Base-by-base conservation (phyloP, 2,888 invertebrate genomes). In the Matsumyia berberina region DNA sequence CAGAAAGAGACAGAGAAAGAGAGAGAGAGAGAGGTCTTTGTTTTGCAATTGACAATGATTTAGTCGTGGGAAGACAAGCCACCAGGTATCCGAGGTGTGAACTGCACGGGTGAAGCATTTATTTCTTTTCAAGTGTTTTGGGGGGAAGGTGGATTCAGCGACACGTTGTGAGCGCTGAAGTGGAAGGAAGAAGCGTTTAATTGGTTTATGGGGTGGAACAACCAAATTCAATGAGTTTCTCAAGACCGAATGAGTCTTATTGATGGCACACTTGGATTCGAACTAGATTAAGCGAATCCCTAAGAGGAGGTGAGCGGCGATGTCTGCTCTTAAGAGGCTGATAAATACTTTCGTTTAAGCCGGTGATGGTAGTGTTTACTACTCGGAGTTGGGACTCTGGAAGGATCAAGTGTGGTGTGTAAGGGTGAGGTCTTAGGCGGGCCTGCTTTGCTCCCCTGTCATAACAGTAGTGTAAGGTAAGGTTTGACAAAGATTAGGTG, bases 21-120 rank as follows among this genome's bases (percentile, higher is more conserved):
- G 4, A 4, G 24, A 4, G 24, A 31, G 15, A 19, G 33, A 24
- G n/a, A 9, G 7, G 46, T 29, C 17, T 42, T 78, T 66, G 46
- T 67, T 77, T 77, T 51, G 60, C 66, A 57, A 69, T 57, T 58
- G 76, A 64, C 76, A 70, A 76, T 76, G 76, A 76, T 70, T 76
- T 81, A 64, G 31, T 46, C 69, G 19, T 31, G 29, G 12, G 46
- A 46, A 55, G 42, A 12, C 24, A 49, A 49, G 44, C 9, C 12
- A 24, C 2, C 24, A 35, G 31, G 19, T 11, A 29, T 51, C 19
- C 12, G 24, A 49, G 66, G 62, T 80, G 67, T 60, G 73, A 73
- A 62, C 37, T 31, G 58, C 53, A 55, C 35, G 62, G 69, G 35
- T 17, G 49, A 15, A 62, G 67, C 37, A 55, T 49, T n/a, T 29